These are phyloP conservation scores for Pseudomyrmex concolor DNA, from an alignment of 1,140 invertebrate species.

Conservation along the genomic window DNA sequence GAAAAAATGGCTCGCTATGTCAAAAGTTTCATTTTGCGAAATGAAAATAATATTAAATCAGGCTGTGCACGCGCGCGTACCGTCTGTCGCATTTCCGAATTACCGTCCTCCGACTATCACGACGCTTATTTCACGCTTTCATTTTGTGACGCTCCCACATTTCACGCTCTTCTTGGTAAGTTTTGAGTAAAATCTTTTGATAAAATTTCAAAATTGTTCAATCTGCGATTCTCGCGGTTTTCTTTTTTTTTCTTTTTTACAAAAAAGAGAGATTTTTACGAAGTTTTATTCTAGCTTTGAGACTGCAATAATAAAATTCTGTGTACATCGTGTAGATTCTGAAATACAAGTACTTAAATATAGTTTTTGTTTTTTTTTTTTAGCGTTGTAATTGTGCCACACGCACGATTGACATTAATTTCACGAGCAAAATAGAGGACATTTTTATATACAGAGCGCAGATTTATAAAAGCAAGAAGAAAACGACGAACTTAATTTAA, in stretches of 20 bases:
- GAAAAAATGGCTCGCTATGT: conserved; percentile 24
- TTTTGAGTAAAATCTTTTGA: background rate
- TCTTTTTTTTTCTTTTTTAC: background rate
- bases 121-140: conserved; percentile 23
- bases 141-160: conserved; percentile 12
- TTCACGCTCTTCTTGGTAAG: conserved; percentile 1
- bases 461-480: conserved; percentile 13
- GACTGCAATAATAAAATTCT: background rate
- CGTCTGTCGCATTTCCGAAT: conserved; percentile 62
- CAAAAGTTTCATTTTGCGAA: conserved; percentile 71
- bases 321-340: background rate
- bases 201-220: background rate
- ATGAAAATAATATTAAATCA: conserved; percentile 76
- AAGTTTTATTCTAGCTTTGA: conserved; percentile 4
- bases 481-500: conserved; percentile 48
- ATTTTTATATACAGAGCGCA: background rate
- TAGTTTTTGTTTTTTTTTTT: background rate
- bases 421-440: background rate
- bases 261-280: background rate
- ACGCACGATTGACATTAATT: conserved; percentile 19
- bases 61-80: conserved; percentile 26
- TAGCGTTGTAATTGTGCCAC: too few species aligned
- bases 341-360: background rate
- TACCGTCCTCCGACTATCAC: conserved; percentile 16
- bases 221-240: background rate